Base-by-base conservation (phyloP, 2,888 invertebrate genomes). In the Spilosoma lubricipeda region DNA sequence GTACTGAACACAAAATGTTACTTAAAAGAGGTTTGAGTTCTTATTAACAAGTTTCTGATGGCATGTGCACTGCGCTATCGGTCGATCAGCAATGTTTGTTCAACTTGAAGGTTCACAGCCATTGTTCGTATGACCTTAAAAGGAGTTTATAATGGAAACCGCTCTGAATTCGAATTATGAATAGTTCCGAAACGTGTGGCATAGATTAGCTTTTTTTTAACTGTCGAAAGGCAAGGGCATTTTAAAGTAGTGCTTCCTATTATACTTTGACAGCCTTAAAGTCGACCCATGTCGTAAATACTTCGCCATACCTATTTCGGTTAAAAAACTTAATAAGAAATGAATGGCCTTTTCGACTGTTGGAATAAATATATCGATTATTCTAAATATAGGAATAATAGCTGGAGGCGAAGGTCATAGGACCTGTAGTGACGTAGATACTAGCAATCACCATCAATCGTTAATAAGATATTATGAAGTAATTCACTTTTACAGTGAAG, bases 101-200 rank as follows among this genome's bases (percentile, higher is more conserved):
- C 72, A 73, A 64, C 72, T 72, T 74, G 84, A 83, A 84, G 84
- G 82, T 78, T 78, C 68, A 45, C 68, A 39, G 69, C 77, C 73
- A 79, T 84, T 84, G 83, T 84, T 75, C 67, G 70, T 67, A 45
- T 77, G 82, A 83, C 83, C 84, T 84, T 81, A 75, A 18, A 71
- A 73, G 56, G 73, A 72, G 70, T 65, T 71, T 71, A 68, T 73
- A 76, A 68, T 71, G 52, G 59, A 56, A 59, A 42, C 30, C 33
- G 64, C 65, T 75, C 70, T 23, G 42, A 70, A 70, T 70, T 72
- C 27, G n/a, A 72, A 65, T 70, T 67, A 48, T 70, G 48, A 70
- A 72, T 75, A 67, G n/a, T 56, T 56, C 45, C 27, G n/a, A 73
- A 63, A 64, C 70, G 64, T 73, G 71, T 63, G 36, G n/a, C 73